Percentiles rank a stretch among this genome's conserved stretches.
Evolutionary conservation across 2,113 vertebrate species (phyloP).

Genomic region (Todiramphus chloris): DNA sequence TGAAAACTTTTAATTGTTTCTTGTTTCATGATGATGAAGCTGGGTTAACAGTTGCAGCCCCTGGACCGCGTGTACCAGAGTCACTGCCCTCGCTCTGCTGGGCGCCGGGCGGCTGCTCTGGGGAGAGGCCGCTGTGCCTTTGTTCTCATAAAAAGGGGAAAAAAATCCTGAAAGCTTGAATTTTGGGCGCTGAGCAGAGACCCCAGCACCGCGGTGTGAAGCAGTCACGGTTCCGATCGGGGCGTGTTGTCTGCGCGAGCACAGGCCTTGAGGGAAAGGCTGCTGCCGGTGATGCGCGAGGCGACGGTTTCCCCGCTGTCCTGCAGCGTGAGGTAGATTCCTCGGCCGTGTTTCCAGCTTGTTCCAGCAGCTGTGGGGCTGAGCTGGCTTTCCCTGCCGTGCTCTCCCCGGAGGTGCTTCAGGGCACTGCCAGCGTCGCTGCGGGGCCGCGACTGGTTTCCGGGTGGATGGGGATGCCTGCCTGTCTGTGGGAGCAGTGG

Average conservation of each 20-base stretch:
- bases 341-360: not conserved
- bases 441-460: not conserved
- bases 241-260: rapidly evolving
- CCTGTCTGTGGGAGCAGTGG: not conserved
- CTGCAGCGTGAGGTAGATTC: rapidly evolving
- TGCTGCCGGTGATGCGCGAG: not conserved
- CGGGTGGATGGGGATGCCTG: not conserved
- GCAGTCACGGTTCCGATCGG: rapidly evolving
- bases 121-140: not conserved
- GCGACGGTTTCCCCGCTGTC: not conserved
- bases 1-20: not conserved
- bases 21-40: not conserved
- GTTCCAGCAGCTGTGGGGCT: rapidly evolving
- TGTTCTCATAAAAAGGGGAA: not conserved
- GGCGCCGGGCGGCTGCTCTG: not conserved
- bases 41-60: not conserved
- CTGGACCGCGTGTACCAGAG: not conserved
- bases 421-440: not conserved
- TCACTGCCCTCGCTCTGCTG: not conserved
- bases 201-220: rapidly evolving
- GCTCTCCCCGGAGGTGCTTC: not conserved
- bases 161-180: not conserved
- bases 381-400: not conserved
- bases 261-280: not conserved
- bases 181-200: not conserved